A percentile compares a stretch with the other conserved stretches of the same genome.
These are phyloP conservation scores for Caranx ignobilis DNA, from an alignment of 2,113 vertebrate genomes.

Conservation along the genomic window DNA sequence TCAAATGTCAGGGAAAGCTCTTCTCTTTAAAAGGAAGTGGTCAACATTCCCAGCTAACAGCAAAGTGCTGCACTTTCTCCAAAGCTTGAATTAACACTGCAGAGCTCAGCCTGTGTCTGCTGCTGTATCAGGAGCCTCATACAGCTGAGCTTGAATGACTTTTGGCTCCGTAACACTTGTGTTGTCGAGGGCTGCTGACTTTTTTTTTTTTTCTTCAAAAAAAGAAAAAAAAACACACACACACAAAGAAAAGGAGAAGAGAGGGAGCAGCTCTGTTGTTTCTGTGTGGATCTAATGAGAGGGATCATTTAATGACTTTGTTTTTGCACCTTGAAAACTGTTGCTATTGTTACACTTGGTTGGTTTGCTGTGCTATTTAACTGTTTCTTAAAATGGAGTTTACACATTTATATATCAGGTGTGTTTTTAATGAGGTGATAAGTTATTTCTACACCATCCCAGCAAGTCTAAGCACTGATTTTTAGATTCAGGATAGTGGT, in stretches of 20 bases:
- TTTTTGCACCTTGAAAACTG: slow-evolving; percentile 28
- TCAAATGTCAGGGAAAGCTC: slow-evolving; percentile 6
- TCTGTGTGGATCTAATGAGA: neutral
- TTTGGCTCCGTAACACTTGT: slow-evolving; percentile 17
- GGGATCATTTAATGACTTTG: neutral
- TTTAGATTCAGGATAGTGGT: neutral
- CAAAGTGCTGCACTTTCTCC: neutral
- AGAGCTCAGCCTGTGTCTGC: slow-evolving; percentile 22
- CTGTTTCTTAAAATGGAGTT: neutral
- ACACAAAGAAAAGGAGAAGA: neutral
- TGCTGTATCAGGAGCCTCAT: slow-evolving; percentile 18
- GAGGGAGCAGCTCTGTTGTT: neutral
- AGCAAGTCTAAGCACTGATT: neutral
- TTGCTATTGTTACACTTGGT: neutral
- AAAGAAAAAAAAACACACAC: neutral
- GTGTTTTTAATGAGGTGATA: slow-evolving; percentile 6
- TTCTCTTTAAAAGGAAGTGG: slow-evolving; percentile 10
- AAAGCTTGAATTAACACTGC: neutral
- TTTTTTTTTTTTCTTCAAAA: neutral
- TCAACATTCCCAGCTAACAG: slow-evolving; percentile 8
- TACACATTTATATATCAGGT: neutral
- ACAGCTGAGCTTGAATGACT: slow-evolving; percentile 11
- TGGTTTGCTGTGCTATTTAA: slow-evolving; percentile 26
- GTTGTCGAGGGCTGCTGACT: neutral
- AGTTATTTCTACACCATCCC: slow-evolving; percentile 8